Conservation (phyloP, 2,113 vertebrate genomes). For the Bombycilla garrulus region DNA sequence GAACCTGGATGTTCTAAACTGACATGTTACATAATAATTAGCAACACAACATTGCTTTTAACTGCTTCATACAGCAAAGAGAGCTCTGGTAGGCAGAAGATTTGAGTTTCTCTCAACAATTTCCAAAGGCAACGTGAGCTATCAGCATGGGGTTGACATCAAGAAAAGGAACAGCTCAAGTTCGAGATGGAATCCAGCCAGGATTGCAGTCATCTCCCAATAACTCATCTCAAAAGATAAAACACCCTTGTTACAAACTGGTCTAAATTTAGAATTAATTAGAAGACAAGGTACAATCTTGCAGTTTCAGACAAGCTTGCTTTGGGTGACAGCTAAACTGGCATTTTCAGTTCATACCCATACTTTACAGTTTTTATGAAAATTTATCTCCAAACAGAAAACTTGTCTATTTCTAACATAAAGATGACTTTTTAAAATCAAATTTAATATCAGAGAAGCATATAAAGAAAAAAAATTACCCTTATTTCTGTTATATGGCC, state of each 20-base stretch:
- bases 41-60: background rate
- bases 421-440: background rate
- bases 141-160: slow-evolving; percentile 2
- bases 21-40: background rate
- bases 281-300: background rate
- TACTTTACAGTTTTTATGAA: background rate
- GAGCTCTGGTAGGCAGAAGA: background rate
- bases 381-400: background rate
- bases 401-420: background rate
- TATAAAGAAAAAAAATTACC: background rate
- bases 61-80: background rate
- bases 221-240: slow-evolving; percentile 38
- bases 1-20: background rate
- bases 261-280: slow-evolving; percentile 56
- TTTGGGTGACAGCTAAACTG: slow-evolving; percentile 15
- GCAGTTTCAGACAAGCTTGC: background rate
- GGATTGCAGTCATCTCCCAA: slow-evolving; percentile 32
- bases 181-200: slow-evolving; percentile 24
- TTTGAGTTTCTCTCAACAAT: background rate
- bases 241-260: background rate
- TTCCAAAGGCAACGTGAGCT: slow-evolving; percentile 1
- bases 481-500: background rate
- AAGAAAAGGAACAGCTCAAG: slow-evolving; percentile 45
- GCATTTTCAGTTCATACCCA: background rate
- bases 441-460: background rate